Base-by-base conservation (phyloP, 1,140 invertebrate species). In the Ceratina japonica region DNA sequence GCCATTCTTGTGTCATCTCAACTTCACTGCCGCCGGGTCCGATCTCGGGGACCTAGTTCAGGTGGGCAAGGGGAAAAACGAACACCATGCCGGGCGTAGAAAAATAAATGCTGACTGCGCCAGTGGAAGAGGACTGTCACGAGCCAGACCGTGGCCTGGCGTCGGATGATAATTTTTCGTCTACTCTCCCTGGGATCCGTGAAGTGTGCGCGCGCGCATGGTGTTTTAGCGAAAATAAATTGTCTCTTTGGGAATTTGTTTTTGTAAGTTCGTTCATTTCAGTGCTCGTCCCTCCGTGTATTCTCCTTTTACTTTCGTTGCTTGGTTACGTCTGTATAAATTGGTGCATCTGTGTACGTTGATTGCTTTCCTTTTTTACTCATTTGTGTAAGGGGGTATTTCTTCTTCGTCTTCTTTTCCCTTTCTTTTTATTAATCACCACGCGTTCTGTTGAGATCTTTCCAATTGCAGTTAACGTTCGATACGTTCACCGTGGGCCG, bases 1-100 rank as follows among this genome's bases (percentile, higher is more conserved):
- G 79, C 96, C 96, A 18, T 96, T 96, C 91, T 91, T 96, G 58
- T 97, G 96, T 90, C 95, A 95, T 87, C 94, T 97, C 77, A 97
- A 96, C 91, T 96, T 97, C 90, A 96, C 96, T 20, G 95, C 96
- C 44, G 95, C 93, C 61, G 95, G 95, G 18, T 94, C 93, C 0
- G 94, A 94, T 83, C 94, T 95, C 78, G 95, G 96, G 37, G 96
- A 97, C 90, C 93, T 97, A 86, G 94, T 97, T 82, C 96, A 96
- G 95, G 96, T 96, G 74, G 54, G 84, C 18, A 59, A 20, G 70
- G 3, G 24, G 79, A 78, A 78, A 71, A 61, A 8, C 0, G 64
- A 52, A 4, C 37, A 20, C 22, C 20, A 4, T 24, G 18, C n/a
- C 64, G 64, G 13, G 49, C 64, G 63, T 7, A 56, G n/a, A 79